phyloP scores from a whole-genome alignment of 2,797 vertebrate species.

The Rousettus madagascariensis region DNA sequence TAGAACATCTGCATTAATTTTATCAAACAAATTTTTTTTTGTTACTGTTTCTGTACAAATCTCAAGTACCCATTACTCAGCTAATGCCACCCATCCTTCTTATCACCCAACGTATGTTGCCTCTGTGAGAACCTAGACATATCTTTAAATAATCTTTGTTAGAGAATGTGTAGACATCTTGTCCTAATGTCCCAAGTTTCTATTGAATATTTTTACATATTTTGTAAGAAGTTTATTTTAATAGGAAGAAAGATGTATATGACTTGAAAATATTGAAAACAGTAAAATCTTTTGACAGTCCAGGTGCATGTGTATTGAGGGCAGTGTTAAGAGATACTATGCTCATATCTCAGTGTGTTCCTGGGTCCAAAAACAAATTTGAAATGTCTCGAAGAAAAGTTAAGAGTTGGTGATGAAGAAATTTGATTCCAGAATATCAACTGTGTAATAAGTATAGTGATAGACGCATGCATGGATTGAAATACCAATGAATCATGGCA shows the following conservation, averaged over 20 bases:
- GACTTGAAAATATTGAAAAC: not conserved
- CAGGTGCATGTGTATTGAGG: not conserved
- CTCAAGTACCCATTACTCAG: not conserved
- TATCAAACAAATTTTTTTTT: not conserved
- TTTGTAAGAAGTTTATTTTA: not conserved
- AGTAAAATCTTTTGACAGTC: not conserved
- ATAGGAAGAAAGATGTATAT: slow-evolving; percentile 26
- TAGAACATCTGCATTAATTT: not conserved
- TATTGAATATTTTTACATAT: not conserved
- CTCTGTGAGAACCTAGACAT: not conserved
- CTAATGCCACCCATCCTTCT: not conserved
- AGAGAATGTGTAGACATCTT: not conserved
- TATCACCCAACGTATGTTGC: not conserved
- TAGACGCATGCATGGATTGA: not conserved
- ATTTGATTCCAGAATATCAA: slow-evolving; percentile 15
- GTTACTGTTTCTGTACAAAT: not conserved
- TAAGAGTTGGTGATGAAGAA: not conserved
- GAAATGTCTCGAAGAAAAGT: not conserved
- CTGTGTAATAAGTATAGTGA: not conserved
- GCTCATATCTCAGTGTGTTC: not conserved
- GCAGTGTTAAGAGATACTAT: not conserved
- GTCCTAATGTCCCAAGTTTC: not conserved
- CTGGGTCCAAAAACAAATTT: slow-evolving; percentile 37
- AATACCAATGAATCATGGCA: not conserved
- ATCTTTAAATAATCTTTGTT: not conserved